phyloP scores from a whole-genome alignment of 1,140 invertebrate genomes.

The Pygmarrhopalites habei region DNA sequence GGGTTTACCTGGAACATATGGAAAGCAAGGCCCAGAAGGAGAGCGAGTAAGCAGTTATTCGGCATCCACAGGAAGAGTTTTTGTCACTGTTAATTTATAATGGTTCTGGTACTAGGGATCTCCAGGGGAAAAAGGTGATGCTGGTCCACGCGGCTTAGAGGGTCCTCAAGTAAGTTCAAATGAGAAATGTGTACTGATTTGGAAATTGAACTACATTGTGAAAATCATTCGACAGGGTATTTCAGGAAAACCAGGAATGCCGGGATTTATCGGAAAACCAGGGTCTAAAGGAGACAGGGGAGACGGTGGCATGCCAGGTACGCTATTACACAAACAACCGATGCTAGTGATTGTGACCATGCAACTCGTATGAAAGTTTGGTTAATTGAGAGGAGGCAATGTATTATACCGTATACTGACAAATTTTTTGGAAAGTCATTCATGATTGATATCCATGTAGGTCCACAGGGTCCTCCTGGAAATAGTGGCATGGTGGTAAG shows the following conservation, averaged over 20 bases:
- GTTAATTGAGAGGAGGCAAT: too few relatives aligned
- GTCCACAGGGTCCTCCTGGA: slow-evolving; percentile 44
- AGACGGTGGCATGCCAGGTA: slow-evolving; percentile 44
- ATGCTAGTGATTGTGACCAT: too few relatives aligned
- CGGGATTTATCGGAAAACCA: slow-evolving; percentile 42
- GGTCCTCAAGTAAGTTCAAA: slow-evolving; percentile 41
- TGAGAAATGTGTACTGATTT: too few relatives aligned
- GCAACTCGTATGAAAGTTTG: too few relatives aligned
- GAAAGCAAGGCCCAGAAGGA: slow-evolving; percentile 41
- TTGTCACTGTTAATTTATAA: background rate
- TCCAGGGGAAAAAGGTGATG: slow-evolving; percentile 34
- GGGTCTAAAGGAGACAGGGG: slow-evolving; percentile 48
- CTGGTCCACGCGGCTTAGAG: slow-evolving; percentile 41
- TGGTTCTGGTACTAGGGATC: slow-evolving; percentile 25
- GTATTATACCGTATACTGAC: too few relatives aligned
- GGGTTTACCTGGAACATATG: slow-evolving; percentile 42
- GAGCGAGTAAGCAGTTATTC: slow-evolving; percentile 27
- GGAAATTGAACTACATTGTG: slow-evolving; percentile 3
- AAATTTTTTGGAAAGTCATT: too few relatives aligned
- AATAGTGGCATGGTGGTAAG: slow-evolving; percentile 40
- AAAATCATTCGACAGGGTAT: too few relatives aligned
- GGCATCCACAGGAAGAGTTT: too few relatives aligned
- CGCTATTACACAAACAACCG: too few relatives aligned
- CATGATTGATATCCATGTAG: too few relatives aligned
- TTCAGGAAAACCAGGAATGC: slow-evolving; percentile 39